Percentiles rank a stretch among this genome's conserved stretches.
Conservation (phyloP, 2,888 invertebrate species). For the Drosophila barbarae region DNA sequence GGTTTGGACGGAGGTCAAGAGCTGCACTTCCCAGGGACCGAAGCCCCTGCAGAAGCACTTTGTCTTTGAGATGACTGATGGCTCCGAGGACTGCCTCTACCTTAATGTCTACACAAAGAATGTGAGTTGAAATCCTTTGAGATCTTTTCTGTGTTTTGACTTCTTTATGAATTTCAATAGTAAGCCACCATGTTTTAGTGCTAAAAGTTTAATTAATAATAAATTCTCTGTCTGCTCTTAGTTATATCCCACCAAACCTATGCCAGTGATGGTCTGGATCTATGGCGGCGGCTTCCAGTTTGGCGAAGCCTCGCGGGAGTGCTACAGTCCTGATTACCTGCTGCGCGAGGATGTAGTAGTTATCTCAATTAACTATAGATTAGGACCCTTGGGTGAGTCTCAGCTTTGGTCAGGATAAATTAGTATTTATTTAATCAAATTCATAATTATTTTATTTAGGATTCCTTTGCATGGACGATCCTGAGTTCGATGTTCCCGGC, state of each 20-base stretch:
- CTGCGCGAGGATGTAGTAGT: constrained; percentile 80
- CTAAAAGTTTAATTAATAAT: no score
- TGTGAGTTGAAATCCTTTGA: constrained; percentile 58
- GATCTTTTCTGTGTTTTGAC: no score
- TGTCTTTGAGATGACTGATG: constrained; percentile 79
- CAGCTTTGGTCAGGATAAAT: background rate
- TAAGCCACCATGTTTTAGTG: no score
- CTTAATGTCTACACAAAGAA: constrained; percentile 80
- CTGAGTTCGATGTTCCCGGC: constrained; percentile 81
- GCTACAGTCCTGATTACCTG: constrained; percentile 80
- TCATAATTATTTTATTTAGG: constrained; percentile 67
- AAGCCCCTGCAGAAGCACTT: constrained; percentile 78
- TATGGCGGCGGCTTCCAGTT: constrained; percentile 81
- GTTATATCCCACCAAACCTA: constrained; percentile 74
- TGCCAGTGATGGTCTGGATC: constrained; percentile 81
- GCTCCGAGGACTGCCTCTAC: constrained; percentile 82
- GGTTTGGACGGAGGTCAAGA: constrained; percentile 80
- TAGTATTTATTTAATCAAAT: no score
- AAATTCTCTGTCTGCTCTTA: constrained; percentile 24
- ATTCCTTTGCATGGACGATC: constrained; percentile 80
- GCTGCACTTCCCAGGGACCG: constrained; percentile 79
- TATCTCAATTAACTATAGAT: constrained; percentile 81
- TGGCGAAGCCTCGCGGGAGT: constrained; percentile 79
- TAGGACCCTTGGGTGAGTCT: constrained; percentile 79
- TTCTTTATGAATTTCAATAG: no score